These are phyloP conservation scores for Boleophthalmus pectinirostris DNA, from an alignment of 2,113 vertebrate species.

Conservation along the genomic window DNA sequence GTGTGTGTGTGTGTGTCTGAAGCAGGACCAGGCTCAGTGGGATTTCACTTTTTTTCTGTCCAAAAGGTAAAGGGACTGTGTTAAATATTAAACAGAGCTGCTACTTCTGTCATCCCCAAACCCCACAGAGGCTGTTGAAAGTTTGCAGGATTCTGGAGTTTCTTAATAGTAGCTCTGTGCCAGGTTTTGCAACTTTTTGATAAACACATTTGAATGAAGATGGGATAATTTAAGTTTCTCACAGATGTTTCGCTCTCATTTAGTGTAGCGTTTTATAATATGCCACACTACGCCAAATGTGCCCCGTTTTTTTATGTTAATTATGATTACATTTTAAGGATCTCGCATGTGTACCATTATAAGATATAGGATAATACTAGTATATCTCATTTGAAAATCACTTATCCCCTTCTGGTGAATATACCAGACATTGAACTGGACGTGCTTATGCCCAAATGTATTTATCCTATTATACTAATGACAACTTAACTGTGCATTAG, in stretches of 20 bases:
- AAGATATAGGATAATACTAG: too few relatives aligned
- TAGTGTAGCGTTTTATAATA: not conserved
- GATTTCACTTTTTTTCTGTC: conserved; percentile 3
- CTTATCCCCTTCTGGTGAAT: too few relatives aligned
- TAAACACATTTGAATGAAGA: not conserved
- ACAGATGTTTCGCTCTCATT: not conserved
- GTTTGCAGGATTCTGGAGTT: not conserved
- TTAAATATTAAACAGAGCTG: conserved; percentile 3
- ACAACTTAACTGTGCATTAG: too few relatives aligned
- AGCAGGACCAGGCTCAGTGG: too few relatives aligned
- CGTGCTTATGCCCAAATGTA: too few relatives aligned
- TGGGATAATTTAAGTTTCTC: not conserved
- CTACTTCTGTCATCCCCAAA: not conserved
- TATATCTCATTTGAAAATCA: too few relatives aligned
- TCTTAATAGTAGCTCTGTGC: not conserved
- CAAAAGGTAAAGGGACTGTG: not conserved
- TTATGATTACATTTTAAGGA: not conserved
- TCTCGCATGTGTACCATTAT: too few relatives aligned
- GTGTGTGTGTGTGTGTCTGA: not conserved
- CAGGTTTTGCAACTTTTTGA: not conserved
- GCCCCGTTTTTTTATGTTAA: not conserved
- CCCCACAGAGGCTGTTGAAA: not conserved
- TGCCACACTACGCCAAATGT: not conserved
- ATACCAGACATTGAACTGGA: too few relatives aligned
- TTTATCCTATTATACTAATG: too few relatives aligned